These are phyloP conservation scores for Zaprionus kolodkinae DNA, from an alignment of 1,140 invertebrate genomes.

Conservation along the genomic window DNA sequence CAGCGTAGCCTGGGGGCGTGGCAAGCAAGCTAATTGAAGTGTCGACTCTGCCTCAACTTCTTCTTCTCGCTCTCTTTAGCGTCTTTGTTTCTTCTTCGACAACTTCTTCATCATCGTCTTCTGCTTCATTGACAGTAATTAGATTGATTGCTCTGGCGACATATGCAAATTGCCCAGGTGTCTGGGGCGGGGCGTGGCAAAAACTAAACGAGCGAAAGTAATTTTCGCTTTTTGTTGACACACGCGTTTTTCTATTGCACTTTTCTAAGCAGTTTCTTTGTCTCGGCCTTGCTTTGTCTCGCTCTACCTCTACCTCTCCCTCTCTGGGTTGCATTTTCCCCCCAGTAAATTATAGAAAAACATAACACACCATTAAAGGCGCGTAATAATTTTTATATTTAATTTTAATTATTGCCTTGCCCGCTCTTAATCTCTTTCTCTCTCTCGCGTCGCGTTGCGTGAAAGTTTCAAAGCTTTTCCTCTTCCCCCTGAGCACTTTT, in stretches of 20 bases:
- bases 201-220: conserved; percentile 70
- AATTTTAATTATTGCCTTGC: conserved; percentile 37
- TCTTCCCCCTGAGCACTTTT: not conserved
- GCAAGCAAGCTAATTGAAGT: conserved; percentile 55
- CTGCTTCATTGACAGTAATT: conserved; percentile 72
- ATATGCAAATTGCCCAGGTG: conserved; percentile 57
- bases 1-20: conserved; percentile 10
- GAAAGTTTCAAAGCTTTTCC: conserved; percentile 46
- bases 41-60: not conserved
- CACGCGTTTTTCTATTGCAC: conserved; percentile 39
- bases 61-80: conserved; percentile 8
- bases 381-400: conserved; percentile 49
- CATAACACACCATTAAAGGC: conserved; percentile 8
- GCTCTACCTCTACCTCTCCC: rapidly evolving
- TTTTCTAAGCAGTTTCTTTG: conserved; percentile 27
- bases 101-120: not conserved
- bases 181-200: conserved; percentile 36
- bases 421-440: conserved; percentile 13
- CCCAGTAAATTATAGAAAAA: conserved; percentile 28
- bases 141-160: conserved; percentile 68
- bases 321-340: conserved; percentile 9
- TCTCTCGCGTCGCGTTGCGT: conserved; percentile 25
- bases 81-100: not conserved
- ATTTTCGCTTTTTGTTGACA: conserved; percentile 57
- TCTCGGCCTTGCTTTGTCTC: conserved; percentile 16